phyloP scores from a whole-genome alignment of 2,888 invertebrate species.

The Lottia gigantea region DNA sequence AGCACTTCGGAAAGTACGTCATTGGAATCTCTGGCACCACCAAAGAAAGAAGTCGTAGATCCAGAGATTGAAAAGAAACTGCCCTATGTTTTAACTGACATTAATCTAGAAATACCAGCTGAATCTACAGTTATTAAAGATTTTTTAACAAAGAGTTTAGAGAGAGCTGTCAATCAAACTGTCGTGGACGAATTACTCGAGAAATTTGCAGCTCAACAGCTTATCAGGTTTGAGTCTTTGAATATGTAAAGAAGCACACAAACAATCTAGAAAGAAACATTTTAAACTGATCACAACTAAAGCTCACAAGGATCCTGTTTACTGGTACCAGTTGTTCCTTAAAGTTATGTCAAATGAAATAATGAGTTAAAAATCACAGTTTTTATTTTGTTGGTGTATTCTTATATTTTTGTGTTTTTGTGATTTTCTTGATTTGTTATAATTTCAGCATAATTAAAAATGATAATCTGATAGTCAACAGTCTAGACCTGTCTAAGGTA shows the following conservation, averaged over 20 bases:
- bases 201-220: conserved; percentile 82
- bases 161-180: conserved; percentile 73
- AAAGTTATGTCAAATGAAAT: too few relatives aligned
- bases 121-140: conserved; percentile 76
- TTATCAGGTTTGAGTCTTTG: conserved; percentile 70
- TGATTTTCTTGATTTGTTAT: background rate
- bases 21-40: background rate
- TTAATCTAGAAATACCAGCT: conserved; percentile 78
- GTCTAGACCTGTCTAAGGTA: conserved; percentile 48
- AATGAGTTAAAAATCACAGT: too few relatives aligned
- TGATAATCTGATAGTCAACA: conserved; percentile 39
- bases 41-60: conserved; percentile 63
- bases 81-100: conserved; percentile 78
- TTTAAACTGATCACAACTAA: too few relatives aligned
- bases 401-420: background rate
- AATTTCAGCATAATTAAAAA: conserved; percentile 38
- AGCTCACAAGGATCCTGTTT: too few relatives aligned
- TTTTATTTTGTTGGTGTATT: too few relatives aligned
- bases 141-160: conserved; percentile 71
- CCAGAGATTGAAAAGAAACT: conserved; percentile 76
- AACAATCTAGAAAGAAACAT: too few relatives aligned
- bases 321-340: too few relatives aligned
- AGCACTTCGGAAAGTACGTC: background rate
- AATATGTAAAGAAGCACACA: too few relatives aligned
- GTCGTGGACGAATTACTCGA: conserved; percentile 80